A percentile compares a stretch with the other conserved stretches of the same genome.
Conservation (phyloP, 2,797 vertebrate species). For the Lacerta bilineata region DNA sequence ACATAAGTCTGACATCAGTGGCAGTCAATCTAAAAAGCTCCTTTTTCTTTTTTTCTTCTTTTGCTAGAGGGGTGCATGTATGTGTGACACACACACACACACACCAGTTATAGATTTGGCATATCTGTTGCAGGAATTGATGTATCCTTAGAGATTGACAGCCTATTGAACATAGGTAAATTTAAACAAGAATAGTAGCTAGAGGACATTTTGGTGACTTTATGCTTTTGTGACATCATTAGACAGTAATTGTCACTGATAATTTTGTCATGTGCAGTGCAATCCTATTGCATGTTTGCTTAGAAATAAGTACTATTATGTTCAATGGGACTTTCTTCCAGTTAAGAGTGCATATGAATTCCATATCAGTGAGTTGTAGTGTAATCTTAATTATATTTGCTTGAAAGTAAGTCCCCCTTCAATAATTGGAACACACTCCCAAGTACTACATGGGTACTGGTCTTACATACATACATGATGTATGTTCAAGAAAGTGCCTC, state of each 20-base stretch:
- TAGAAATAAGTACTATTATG: background rate
- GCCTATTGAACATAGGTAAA: constrained; percentile 32
- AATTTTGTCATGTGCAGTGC: background rate
- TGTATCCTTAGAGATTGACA: constrained; percentile 44
- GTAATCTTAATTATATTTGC: background rate
- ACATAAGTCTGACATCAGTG: constrained; percentile 33
- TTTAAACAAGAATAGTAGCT: background rate
- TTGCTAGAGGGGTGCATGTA: too few relatives aligned
- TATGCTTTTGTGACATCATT: background rate
- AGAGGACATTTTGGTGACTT: background rate
- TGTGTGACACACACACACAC: too few relatives aligned
- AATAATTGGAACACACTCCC: background rate
- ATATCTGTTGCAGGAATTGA: constrained; percentile 38
- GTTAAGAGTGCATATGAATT: background rate
- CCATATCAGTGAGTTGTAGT: background rate
- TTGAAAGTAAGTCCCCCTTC: background rate
- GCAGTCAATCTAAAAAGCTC: constrained; percentile 66
- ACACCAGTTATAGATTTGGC: constrained; percentile 31
- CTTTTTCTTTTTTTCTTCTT: constrained; percentile 33
- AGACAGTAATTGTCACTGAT: background rate
- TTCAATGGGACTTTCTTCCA: background rate
- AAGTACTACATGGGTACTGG: background rate
- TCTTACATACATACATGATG: background rate
- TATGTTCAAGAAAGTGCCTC: background rate
- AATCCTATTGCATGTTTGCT: background rate